These are phyloP conservation scores for Rhizoglyphus robini DNA, from an alignment of 1,140 invertebrate genomes.

Conservation along the genomic window DNA sequence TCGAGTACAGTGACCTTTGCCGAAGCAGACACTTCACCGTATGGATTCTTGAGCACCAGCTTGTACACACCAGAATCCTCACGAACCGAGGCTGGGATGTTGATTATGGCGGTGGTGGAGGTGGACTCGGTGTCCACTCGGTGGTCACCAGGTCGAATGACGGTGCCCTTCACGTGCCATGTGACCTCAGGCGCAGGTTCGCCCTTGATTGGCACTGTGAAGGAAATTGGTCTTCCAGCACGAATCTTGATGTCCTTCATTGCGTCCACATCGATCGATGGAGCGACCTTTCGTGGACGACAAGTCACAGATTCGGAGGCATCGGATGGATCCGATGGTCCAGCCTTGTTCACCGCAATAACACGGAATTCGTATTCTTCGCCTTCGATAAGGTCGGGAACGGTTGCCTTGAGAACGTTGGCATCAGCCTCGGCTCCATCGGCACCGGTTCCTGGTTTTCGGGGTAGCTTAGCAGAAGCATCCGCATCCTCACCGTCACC, in stretches of 20 bases:
- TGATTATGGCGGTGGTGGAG: constrained; percentile 49
- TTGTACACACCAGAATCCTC: constrained; percentile 67
- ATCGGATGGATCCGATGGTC: constrained; percentile 66
- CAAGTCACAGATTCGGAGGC: constrained; percentile 63
- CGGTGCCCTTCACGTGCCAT: constrained; percentile 59
- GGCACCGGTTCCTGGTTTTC: not conserved
- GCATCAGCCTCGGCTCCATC: not conserved
- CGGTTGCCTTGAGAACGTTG: constrained; percentile 29
- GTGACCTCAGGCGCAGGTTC: constrained; percentile 80
- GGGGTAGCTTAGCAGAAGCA: not conserved
- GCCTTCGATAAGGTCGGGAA: constrained; percentile 73
- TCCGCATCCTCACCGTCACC: not conserved
- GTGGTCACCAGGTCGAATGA: constrained; percentile 44
- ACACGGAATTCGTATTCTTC: constrained; percentile 86
- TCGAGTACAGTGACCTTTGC: constrained; percentile 56
- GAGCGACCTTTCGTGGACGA: constrained; percentile 35
- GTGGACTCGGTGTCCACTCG: constrained; percentile 38
- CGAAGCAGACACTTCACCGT: constrained; percentile 70
- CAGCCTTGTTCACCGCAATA: constrained; percentile 81
- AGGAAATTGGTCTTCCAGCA: constrained; percentile 79
- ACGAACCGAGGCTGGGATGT: constrained; percentile 66
- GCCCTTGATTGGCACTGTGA: constrained; percentile 50
- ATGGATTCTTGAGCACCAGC: constrained; percentile 66
- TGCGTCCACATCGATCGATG: constrained; percentile 31
- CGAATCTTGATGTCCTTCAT: constrained; percentile 59